phyloP scores from a whole-genome alignment of 1,140 invertebrate species.

The Diplogasteroides magnus region DNA sequence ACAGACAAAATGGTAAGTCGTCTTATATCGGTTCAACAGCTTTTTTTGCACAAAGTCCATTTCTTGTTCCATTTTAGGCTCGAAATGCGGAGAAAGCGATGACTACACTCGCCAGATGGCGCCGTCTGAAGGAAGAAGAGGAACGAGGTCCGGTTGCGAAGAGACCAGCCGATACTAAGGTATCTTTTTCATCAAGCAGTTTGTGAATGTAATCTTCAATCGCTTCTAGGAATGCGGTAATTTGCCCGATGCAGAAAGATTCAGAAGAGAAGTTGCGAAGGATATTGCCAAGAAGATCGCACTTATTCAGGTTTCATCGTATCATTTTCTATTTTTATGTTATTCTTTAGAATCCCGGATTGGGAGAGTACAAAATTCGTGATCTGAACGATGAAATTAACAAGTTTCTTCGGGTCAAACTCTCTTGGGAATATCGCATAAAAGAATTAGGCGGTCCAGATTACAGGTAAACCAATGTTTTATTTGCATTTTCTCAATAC shows the following conservation, averaged over 20 bases:
- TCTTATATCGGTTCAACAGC: too few species aligned
- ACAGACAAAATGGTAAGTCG: too few species aligned
- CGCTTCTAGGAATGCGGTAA: slow-evolving; percentile 37
- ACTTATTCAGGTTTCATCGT: slow-evolving; percentile 72
- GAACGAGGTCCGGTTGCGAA: slow-evolving; percentile 49
- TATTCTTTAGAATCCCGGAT: slow-evolving; percentile 68
- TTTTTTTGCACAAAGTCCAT: neutral
- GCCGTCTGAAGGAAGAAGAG: slow-evolving; percentile 55
- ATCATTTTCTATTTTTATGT: slow-evolving; percentile 15
- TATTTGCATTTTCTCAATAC: slow-evolving; percentile 1
- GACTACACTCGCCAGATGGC: slow-evolving; percentile 53
- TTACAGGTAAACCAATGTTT: slow-evolving; percentile 61
- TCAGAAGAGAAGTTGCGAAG: slow-evolving; percentile 54
- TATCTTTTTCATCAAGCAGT: slow-evolving; percentile 1
- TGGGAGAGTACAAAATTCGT: slow-evolving; percentile 93
- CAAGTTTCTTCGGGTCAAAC: slow-evolving; percentile 82
- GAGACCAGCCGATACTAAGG: slow-evolving; percentile 43
- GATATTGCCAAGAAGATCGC: slow-evolving; percentile 98
- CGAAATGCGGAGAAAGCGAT: slow-evolving; percentile 55
- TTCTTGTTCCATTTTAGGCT: slow-evolving; percentile 36
- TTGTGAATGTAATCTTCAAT: neutral
- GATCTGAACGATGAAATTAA: slow-evolving; percentile 99
- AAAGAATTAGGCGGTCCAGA: slow-evolving; percentile 89
- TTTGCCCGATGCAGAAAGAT: slow-evolving; percentile 44
- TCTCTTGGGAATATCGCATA: slow-evolving; percentile 96